These are phyloP conservation scores for Melanophora roralis DNA, from an alignment of 2,888 invertebrate species.

Conservation along the genomic window DNA sequence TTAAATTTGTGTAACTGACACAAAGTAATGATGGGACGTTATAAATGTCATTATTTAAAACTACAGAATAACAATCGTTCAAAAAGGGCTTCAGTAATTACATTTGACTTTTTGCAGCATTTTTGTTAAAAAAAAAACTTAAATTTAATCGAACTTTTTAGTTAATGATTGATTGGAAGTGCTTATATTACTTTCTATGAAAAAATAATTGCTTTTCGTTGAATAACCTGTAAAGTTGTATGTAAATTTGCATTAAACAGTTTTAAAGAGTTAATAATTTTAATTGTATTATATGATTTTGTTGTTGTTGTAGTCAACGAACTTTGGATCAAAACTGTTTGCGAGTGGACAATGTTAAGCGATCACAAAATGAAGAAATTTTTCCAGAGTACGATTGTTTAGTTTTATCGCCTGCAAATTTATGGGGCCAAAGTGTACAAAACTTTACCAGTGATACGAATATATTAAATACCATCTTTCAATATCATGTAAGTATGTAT, in stretches of 20 bases:
- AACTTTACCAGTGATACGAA: slow-evolving; percentile 88
- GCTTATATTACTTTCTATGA: too few relatives aligned
- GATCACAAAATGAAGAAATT: slow-evolving; percentile 80
- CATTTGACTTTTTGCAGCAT: too few relatives aligned
- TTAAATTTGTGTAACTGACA: too few relatives aligned
- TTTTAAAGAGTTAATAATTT: slow-evolving; percentile 4
- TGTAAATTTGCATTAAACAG: background rate
- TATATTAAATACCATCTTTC: slow-evolving; percentile 88
- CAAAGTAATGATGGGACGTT: too few relatives aligned
- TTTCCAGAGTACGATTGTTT: slow-evolving; percentile 96
- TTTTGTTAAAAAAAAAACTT: too few relatives aligned
- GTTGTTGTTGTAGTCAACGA: slow-evolving; percentile 80
- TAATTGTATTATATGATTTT: slow-evolving; percentile 32
- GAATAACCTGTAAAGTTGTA: too few relatives aligned
- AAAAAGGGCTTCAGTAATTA: too few relatives aligned
- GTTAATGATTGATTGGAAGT: too few relatives aligned
- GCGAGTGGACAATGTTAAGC: slow-evolving; percentile 88
- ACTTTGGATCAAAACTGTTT: slow-evolving; percentile 89
- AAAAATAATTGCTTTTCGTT: too few relatives aligned
- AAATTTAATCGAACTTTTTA: too few relatives aligned
- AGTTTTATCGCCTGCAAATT: slow-evolving; percentile 93
- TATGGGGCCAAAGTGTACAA: slow-evolving; percentile 92
- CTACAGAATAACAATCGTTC: too few relatives aligned
- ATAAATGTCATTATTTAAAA: too few relatives aligned
- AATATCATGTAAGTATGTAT: slow-evolving; percentile 83